Conservation (phyloP, 1,140 invertebrate species). For the Pseudomyrmex concolor region DNA sequence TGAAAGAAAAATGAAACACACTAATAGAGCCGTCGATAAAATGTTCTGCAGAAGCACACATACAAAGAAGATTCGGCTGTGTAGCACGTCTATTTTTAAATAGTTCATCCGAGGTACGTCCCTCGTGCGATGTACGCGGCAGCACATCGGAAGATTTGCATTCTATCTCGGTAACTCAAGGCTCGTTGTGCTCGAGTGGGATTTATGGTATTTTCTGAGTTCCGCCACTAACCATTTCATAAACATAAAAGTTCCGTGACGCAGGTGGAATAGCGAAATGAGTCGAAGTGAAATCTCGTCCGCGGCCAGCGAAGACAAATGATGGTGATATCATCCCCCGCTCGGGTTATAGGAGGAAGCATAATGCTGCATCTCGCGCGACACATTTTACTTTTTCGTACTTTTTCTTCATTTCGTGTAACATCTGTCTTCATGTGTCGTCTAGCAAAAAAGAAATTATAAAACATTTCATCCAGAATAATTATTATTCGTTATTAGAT, state of each 20-base stretch:
- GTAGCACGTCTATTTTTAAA: constrained; percentile 18
- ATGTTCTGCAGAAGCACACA: neutral
- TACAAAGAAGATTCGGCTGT: neutral
- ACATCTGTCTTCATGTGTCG: neutral
- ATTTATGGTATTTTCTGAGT: constrained; percentile 74
- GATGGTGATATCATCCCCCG: constrained; percentile 51
- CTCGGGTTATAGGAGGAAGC: constrained; percentile 23
- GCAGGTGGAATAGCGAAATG: constrained; percentile 73
- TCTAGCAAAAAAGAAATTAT: no score
- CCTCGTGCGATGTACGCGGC: neutral
- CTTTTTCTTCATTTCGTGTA: neutral
- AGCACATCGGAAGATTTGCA: constrained; percentile 69
- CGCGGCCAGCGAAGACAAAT: constrained; percentile 63
- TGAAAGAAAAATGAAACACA: neutral
- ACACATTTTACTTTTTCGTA: constrained; percentile 15
- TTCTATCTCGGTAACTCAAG: constrained; percentile 54
- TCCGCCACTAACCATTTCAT: constrained; percentile 70
- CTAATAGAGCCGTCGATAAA: constrained; percentile 15
- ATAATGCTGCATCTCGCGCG: constrained; percentile 40
- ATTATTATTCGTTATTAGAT: neutral
- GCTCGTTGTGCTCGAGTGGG: constrained; percentile 62
- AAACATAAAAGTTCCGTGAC: constrained; percentile 76
- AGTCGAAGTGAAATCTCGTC: constrained; percentile 70
- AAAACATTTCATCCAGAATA: neutral
- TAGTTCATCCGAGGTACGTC: neutral